Evolutionary conservation across 2,113 vertebrate species (phyloP).

Genomic region (Corythornis madagascariensis): DNA sequence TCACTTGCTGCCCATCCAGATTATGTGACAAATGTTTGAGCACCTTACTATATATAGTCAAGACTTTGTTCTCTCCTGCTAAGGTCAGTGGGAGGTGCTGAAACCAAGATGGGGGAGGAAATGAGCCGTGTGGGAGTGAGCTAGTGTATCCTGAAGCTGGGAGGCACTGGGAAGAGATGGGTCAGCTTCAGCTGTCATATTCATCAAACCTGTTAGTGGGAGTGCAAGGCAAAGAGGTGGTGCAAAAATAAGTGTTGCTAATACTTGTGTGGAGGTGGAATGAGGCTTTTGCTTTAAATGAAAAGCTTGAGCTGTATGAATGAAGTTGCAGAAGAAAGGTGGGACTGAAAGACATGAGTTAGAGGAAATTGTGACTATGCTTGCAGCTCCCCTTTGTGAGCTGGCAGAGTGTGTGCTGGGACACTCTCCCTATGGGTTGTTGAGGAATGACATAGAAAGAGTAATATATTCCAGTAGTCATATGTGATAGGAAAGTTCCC

Average conservation of each 20-base stretch:
- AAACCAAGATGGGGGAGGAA: not conserved
- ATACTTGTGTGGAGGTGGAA: not conserved
- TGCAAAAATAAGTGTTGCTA: not conserved
- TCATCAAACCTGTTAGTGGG: not conserved
- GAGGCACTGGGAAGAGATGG: slow-evolving; percentile 14
- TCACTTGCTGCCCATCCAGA: not conserved
- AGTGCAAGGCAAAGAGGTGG: not conserved
- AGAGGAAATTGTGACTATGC: slow-evolving; percentile 37
- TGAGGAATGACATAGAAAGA: not conserved
- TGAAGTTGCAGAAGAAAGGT: not conserved
- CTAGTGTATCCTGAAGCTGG: not conserved
- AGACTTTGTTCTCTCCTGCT: not conserved
- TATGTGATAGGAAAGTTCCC: not conserved
- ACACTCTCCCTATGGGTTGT: not conserved
- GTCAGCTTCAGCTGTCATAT: not conserved
- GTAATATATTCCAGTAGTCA: not conserved
- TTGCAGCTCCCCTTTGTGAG: slow-evolving; percentile 12
- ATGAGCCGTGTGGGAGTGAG: not conserved
- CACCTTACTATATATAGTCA: not conserved
- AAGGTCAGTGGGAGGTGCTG: slow-evolving; percentile 38
- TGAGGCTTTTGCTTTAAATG: not conserved
- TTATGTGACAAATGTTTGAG: not conserved
- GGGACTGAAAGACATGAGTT: not conserved
- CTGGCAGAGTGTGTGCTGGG: not conserved
- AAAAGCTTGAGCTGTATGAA: not conserved